These are phyloP conservation scores for Tenthredo distinguenda DNA, from an alignment of 2,888 invertebrate species.

Conservation along the genomic window DNA sequence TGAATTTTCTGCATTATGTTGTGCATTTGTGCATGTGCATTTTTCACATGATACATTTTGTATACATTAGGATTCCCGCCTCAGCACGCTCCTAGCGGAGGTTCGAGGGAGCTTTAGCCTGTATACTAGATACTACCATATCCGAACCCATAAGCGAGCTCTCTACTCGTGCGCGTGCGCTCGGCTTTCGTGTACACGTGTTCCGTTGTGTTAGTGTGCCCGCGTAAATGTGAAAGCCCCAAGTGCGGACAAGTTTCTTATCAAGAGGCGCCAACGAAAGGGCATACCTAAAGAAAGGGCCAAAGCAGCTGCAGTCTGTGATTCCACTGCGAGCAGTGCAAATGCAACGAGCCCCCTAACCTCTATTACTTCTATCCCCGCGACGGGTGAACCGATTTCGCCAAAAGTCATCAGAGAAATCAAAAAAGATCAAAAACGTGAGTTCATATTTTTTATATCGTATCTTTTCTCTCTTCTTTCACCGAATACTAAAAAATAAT, in stretches of 20 bases:
- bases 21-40: too few species aligned
- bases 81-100: constrained; percentile 10
- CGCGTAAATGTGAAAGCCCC: constrained; percentile 30
- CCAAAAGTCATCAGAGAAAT: constrained; percentile 12
- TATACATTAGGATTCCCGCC: constrained; percentile 25
- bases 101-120: constrained; percentile 12
- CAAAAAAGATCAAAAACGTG: constrained; percentile 19
- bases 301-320: constrained; percentile 18
- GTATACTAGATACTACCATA: neutral
- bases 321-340: constrained; percentile 29
- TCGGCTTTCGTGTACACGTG: neutral
- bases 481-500: constrained; percentile 28
- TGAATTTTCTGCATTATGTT: neutral
- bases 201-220: neutral
- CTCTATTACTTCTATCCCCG: constrained; percentile 28
- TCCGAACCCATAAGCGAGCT: constrained; percentile 31
- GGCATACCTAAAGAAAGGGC: constrained; percentile 27
- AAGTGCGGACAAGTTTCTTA: constrained; percentile 23
- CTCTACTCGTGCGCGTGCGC: constrained; percentile 26
- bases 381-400: neutral
- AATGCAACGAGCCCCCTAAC: constrained; percentile 24
- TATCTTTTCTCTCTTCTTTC: neutral
- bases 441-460: too few species aligned
- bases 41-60: constrained; percentile 25
- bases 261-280: constrained; percentile 33